phyloP scores from a whole-genome alignment of 2,888 invertebrate genomes.

The Pollenia angustigena region DNA sequence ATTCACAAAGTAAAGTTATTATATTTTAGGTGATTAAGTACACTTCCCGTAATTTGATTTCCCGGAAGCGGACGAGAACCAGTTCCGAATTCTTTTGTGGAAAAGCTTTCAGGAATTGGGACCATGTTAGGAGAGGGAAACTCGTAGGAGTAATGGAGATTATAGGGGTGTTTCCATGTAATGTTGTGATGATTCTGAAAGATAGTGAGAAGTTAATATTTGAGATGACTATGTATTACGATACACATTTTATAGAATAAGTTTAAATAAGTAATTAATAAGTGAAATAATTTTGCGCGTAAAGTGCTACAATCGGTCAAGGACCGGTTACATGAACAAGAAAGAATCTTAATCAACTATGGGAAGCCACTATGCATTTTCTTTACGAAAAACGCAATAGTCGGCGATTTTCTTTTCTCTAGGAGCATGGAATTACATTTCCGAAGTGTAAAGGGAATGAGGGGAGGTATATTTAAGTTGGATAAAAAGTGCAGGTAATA shows the following conservation, averaged over 20 bases:
- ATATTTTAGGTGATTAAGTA: no score
- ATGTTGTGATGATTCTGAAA: not conserved
- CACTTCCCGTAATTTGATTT: no score
- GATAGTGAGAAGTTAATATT: no score
- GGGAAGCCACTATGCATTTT: constrained; percentile 4
- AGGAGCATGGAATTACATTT: no score
- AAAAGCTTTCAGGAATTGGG: not conserved
- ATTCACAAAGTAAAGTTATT: no score
- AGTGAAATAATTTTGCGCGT: not conserved
- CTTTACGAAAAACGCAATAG: not conserved
- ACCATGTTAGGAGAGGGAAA: not conserved
- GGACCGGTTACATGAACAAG: not conserved
- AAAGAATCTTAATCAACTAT: not conserved
- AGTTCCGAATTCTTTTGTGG: not conserved
- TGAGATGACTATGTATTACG: no score
- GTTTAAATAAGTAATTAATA: not conserved
- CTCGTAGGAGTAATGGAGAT: not conserved
- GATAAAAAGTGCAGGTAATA: no score
- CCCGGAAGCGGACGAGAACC: no score
- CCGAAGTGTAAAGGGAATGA: no score
- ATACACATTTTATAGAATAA: no score
- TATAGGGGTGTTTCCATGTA: not conserved
- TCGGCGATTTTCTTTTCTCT: no score
- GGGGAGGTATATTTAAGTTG: no score
- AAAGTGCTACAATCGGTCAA: not conserved